phyloP scores from a whole-genome alignment of 37 sponge, comb jelly and placozoan genomes.

The Dysidea cf. avara region DNA sequence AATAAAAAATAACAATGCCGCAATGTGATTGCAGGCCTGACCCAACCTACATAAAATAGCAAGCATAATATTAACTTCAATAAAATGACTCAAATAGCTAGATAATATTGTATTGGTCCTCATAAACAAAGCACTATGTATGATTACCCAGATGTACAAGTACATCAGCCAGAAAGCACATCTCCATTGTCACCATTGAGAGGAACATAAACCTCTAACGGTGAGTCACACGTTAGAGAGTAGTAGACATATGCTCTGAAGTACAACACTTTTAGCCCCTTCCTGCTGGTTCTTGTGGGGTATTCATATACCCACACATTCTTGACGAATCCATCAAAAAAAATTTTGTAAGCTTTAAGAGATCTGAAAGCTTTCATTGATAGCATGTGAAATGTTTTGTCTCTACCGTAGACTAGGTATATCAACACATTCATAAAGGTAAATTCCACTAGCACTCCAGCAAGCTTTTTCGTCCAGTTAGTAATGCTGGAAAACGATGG shows the following conservation, averaged over 20 bases:
- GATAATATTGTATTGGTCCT: neutral
- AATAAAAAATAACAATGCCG: slow-evolving; percentile 6
- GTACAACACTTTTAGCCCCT: neutral
- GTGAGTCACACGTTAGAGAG: slow-evolving; percentile 14
- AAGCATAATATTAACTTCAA: neutral
- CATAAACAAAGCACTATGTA: neutral
- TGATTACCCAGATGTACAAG: slow-evolving; percentile 10
- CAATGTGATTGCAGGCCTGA: slow-evolving; percentile 16
- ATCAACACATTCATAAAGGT: slow-evolving; percentile 30
- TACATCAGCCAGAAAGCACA: slow-evolving; percentile 30
- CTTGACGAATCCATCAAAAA: slow-evolving; percentile 33
- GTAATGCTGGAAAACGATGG: slow-evolving; percentile 4
- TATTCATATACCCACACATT: slow-evolving; percentile 32
- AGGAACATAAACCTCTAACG: slow-evolving; percentile 24
- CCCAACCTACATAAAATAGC: slow-evolving; percentile 8
- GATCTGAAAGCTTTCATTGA: slow-evolving; percentile 26
- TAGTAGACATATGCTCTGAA: slow-evolving; percentile 22
- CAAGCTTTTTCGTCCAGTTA: slow-evolving; percentile 7
- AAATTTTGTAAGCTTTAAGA: slow-evolving; percentile 30
- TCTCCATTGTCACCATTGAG: slow-evolving; percentile 49
- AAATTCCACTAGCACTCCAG: slow-evolving; percentile 2
- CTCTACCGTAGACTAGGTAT: slow-evolving; percentile 21
- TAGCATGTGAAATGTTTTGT: slow-evolving; percentile 29
- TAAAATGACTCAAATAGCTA: neutral
- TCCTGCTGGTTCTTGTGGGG: neutral